These are phyloP conservation scores for Eleginops maclovinus DNA, from an alignment of 2,113 vertebrate genomes.

Conservation along the genomic window DNA sequence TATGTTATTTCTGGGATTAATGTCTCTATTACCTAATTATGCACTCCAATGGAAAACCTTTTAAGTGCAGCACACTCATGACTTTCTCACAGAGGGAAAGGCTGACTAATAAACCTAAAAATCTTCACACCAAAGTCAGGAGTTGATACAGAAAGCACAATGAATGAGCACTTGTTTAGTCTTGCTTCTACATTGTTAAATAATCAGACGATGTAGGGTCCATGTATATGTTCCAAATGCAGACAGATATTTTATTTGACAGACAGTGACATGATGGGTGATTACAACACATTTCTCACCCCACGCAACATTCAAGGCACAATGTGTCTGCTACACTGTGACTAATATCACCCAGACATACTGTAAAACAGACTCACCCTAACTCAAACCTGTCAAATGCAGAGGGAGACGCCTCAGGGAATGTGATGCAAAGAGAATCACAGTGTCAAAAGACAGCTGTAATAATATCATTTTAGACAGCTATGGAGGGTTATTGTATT, in stretches of 20 bases:
- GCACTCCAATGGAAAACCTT: constrained; percentile 31
- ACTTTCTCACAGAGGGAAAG: constrained; percentile 18
- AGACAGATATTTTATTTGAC: constrained; percentile 21
- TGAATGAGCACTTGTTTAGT: constrained; percentile 30
- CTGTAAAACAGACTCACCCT: constrained; percentile 4
- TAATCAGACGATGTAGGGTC: not conserved
- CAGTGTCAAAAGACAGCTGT: constrained; percentile 4
- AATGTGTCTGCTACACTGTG: constrained; percentile 24
- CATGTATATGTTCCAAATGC: not conserved
- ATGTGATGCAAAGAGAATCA: constrained; percentile 2
- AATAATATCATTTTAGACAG: constrained; percentile 14
- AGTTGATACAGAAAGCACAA: not conserved
- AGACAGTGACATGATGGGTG: constrained; percentile 20
- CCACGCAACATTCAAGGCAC: not conserved
- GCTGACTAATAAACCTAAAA: constrained; percentile 21
- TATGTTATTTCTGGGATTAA: constrained; percentile 52
- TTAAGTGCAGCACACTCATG: constrained; percentile 1
- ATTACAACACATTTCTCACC: constrained; percentile 24
- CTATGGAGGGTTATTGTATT: not conserved
- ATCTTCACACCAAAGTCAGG: constrained; percentile 23
- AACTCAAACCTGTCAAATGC: constrained; percentile 1
- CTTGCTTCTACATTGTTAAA: constrained; percentile 17
- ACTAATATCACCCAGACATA: constrained; percentile 39
- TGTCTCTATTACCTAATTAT: constrained; percentile 34
- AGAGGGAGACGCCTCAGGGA: not conserved